Conservation (phyloP, 2,888 invertebrate genomes). For the Congeria kusceri region DNA sequence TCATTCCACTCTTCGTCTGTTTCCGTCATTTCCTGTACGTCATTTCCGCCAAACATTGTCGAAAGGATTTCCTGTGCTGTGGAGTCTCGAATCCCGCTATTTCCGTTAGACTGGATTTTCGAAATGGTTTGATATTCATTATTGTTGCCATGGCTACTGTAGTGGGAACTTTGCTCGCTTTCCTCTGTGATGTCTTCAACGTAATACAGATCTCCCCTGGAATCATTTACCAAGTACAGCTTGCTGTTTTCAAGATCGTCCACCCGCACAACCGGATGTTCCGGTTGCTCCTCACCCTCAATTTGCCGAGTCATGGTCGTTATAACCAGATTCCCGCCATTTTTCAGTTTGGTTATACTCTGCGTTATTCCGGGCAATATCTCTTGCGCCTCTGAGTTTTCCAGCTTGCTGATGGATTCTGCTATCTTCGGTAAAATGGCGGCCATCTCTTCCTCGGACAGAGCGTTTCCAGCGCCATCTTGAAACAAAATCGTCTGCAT, state of each 20-base stretch:
- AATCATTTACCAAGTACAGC: conserved; percentile 65
- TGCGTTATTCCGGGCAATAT: conserved; percentile 68
- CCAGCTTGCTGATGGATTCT: conserved; percentile 58
- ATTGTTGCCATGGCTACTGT: conserved; percentile 36
- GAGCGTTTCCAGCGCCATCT: conserved; percentile 43
- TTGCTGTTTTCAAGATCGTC: conserved; percentile 57
- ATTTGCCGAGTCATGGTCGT: conserved; percentile 65
- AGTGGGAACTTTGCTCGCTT: conserved; percentile 60
- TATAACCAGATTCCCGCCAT: conserved; percentile 66
- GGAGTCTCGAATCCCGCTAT: conserved; percentile 49
- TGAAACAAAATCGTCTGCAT: conserved; percentile 24
- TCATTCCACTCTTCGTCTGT: conserved; percentile 56
- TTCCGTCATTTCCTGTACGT: conserved; percentile 60
- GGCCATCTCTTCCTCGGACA: conserved; percentile 49
- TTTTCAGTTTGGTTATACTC: conserved; percentile 60
- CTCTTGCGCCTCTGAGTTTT: conserved; percentile 61
- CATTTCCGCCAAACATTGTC: conserved; percentile 56
- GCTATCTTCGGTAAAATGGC: conserved; percentile 52
- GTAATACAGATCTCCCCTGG: conserved; percentile 68
- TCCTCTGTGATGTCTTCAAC: conserved; percentile 69
- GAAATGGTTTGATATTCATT: conserved; percentile 51
- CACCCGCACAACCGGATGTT: conserved; percentile 44
- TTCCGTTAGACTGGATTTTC: conserved; percentile 61
- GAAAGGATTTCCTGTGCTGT: conserved; percentile 67
- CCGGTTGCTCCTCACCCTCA: conserved; percentile 57